Evolutionary conservation across 2,113 vertebrate species (phyloP).

Genomic region (Prunella himalayana): DNA sequence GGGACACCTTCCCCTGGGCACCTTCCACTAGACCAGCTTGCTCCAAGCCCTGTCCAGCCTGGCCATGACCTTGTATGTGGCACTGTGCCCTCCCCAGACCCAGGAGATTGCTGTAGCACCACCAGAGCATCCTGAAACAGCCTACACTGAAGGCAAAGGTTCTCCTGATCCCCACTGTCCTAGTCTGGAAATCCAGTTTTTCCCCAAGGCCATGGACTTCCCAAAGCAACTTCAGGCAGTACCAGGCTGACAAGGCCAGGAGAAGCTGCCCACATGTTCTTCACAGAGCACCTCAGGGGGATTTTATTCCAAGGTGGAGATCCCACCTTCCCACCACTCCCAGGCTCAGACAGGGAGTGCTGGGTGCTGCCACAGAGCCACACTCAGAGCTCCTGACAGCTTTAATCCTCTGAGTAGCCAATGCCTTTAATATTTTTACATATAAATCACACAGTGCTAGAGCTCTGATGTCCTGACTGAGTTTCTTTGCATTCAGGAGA

Average conservation of each 20-base stretch:
- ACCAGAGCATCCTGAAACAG: background rate
- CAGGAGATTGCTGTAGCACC: too few species aligned
- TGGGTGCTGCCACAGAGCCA: background rate
- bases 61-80: background rate
- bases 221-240: background rate
- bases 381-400: background rate
- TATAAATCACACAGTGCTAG: background rate
- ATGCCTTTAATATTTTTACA: background rate
- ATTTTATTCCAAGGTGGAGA: fast-evolving
- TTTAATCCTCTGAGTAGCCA: background rate
- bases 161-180: background rate
- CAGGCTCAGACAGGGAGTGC: fast-evolving
- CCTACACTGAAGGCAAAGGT: background rate
- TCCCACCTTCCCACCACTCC: fast-evolving
- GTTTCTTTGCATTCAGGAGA: background rate
- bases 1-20: background rate
- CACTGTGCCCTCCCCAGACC: background rate
- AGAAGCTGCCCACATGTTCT: fast-evolving
- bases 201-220: fast-evolving
- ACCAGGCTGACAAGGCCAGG: too few species aligned
- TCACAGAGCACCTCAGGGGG: too few species aligned
- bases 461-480: background rate
- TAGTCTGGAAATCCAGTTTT: background rate
- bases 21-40: background rate
- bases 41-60: background rate